These are phyloP conservation scores for Spisula subtruncata DNA, from an alignment of 2,888 invertebrate species.

Conservation along the genomic window DNA sequence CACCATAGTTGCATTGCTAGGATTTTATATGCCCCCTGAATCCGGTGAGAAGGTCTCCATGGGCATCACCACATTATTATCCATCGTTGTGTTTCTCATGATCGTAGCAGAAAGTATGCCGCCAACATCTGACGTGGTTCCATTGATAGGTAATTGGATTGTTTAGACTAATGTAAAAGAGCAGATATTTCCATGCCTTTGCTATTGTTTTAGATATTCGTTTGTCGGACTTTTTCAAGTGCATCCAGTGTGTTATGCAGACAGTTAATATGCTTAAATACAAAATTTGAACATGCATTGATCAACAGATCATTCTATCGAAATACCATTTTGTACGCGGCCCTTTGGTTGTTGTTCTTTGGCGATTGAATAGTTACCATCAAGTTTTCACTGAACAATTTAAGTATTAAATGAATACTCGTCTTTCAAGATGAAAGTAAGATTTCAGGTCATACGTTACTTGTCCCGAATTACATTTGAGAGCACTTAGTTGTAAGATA, in stretches of 20 bases:
- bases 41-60: slow-evolving; percentile 89
- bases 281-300: no score
- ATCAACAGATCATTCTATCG: no score
- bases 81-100: slow-evolving; percentile 90
- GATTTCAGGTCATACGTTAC: neutral
- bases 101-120: slow-evolving; percentile 90
- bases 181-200: no score
- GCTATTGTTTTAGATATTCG: no score
- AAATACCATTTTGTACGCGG: no score
- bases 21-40: slow-evolving; percentile 90
- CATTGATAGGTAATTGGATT: slow-evolving; percentile 88
- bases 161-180: neutral
- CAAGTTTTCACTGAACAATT: no score
- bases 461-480: neutral
- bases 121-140: slow-evolving; percentile 89
- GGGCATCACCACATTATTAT: slow-evolving; percentile 89
- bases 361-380: no score
- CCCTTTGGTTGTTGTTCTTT: no score
- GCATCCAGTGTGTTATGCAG: no score
- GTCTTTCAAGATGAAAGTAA: neutral
- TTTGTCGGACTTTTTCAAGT: no score
- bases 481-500: neutral
- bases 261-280: no score
- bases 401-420: neutral
- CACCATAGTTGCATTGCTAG: slow-evolving; percentile 89